Conservation (phyloP, 2,797 vertebrate species). For the Gouania willdenowi region DNA sequence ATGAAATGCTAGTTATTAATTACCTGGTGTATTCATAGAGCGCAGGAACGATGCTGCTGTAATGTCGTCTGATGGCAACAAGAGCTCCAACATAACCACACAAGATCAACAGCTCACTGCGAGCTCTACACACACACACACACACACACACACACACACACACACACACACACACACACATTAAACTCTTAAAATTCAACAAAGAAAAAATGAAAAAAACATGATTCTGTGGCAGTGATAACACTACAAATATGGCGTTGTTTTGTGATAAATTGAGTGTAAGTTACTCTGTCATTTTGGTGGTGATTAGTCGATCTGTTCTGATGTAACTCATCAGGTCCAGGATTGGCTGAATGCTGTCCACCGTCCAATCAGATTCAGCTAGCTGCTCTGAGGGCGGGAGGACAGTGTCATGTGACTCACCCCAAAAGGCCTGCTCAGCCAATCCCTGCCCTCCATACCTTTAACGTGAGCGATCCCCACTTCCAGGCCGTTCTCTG, state of each 20-base stretch:
- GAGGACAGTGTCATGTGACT: no score
- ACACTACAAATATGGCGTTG: no score
- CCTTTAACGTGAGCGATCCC: constrained; percentile 88
- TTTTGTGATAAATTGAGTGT: no score
- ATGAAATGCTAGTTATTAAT: not conserved
- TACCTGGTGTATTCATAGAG: constrained; percentile 97
- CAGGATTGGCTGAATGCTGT: constrained; percentile 80
- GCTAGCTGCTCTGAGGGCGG: constrained; percentile 79
- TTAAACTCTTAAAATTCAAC: no score
- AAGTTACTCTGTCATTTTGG: constrained; percentile 84
- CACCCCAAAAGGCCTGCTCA: no score
- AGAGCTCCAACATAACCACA: constrained; percentile 89
- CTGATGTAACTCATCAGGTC: constrained; percentile 91
- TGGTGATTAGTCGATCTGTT: constrained; percentile 83
- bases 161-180: not conserved
- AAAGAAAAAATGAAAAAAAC: no score
- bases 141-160: constrained; percentile 5
- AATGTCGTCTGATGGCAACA: constrained; percentile 86
- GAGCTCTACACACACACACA: constrained; percentile 67
- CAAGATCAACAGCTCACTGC: constrained; percentile 91
- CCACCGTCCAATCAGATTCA: constrained; percentile 84
- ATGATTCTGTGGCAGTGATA: no score
- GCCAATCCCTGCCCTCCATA: constrained; percentile 38
- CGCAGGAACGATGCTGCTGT: constrained; percentile 88
- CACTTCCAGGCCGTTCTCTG: constrained; percentile 84